These are phyloP conservation scores for Agonopterix heracliana DNA, from an alignment of 2,888 invertebrate species.

Conservation along the genomic window DNA sequence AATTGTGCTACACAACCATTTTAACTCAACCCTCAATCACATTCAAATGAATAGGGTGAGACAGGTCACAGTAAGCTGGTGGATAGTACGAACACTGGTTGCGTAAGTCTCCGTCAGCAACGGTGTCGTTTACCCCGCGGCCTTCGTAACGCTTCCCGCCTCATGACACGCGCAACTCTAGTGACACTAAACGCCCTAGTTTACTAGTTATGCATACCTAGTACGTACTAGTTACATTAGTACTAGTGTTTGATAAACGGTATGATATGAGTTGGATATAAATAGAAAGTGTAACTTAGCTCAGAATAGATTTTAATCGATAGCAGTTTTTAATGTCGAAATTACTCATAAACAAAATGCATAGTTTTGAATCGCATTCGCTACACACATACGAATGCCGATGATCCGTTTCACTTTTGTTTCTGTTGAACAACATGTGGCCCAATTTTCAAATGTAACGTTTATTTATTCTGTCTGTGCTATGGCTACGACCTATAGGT, in stretches of 20 bases:
- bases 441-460: no score
- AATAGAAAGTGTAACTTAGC: no score
- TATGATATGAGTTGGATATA: no score
- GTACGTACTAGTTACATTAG: conserved; percentile 2
- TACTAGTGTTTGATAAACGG: not conserved
- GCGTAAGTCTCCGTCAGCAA: conserved; percentile 39
- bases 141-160: conserved; percentile 52
- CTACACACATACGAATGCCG: no score
- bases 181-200: conserved; percentile 27
- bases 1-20: conserved; percentile 2
- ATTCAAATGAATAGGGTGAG: not conserved
- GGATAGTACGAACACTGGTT: conserved; percentile 26
- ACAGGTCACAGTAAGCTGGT: conserved; percentile 27
- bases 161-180: conserved; percentile 30
- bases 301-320: no score
- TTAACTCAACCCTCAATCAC: not conserved
- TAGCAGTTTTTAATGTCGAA: no score
- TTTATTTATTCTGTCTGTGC: no score
- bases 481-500: no score
- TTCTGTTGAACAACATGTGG: no score
- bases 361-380: no score
- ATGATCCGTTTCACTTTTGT: no score
- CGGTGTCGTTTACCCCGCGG: conserved; percentile 65
- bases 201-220: conserved; percentile 9
- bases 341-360: no score